Evolutionary conservation across 64 coral and sea anemone species (phyloP).

Genomic region (Cladopsammia gracilis): DNA sequence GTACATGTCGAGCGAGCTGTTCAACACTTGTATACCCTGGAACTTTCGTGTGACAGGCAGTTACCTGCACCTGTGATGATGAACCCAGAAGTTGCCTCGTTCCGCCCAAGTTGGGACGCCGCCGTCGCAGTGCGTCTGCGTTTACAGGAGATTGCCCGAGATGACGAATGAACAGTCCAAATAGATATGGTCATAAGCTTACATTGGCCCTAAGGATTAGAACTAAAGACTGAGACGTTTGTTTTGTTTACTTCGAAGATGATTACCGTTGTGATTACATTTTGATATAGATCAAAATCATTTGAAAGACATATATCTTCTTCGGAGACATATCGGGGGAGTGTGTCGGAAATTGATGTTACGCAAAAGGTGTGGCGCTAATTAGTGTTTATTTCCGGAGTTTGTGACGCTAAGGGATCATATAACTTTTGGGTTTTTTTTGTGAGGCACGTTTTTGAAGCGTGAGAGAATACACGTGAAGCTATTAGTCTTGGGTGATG

Average conservation of each 20-base stretch:
- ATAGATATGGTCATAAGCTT: neutral
- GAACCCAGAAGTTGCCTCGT: constrained; percentile 41
- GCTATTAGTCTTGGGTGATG: no score
- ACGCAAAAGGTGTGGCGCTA: neutral
- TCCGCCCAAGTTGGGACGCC: constrained; percentile 56
- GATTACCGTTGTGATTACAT: neutral
- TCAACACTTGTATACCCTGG: constrained; percentile 41
- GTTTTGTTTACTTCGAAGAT: neutral
- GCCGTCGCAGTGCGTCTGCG: constrained; percentile 31
- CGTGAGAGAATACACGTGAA: no score
- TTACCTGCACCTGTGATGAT: neutral
- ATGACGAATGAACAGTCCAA: constrained; percentile 19
- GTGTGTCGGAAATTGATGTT: constrained; percentile 3
- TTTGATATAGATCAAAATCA: neutral
- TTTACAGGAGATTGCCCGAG: constrained; percentile 45
- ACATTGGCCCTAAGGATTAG: neutral
- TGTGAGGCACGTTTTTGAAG: no score
- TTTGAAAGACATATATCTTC: constrained; percentile 1
- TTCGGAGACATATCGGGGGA: neutral
- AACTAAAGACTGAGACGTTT: neutral
- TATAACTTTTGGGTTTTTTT: no score
- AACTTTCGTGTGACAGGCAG: constrained; percentile 25
- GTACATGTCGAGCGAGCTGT: constrained; percentile 22
- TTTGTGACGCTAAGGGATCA: no score
- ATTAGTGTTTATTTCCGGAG: neutral